A percentile compares a stretch with the other conserved stretches of the same genome.
phyloP scores from a whole-genome alignment of 2,888 invertebrate species.

The Acholoe squamosa region DNA sequence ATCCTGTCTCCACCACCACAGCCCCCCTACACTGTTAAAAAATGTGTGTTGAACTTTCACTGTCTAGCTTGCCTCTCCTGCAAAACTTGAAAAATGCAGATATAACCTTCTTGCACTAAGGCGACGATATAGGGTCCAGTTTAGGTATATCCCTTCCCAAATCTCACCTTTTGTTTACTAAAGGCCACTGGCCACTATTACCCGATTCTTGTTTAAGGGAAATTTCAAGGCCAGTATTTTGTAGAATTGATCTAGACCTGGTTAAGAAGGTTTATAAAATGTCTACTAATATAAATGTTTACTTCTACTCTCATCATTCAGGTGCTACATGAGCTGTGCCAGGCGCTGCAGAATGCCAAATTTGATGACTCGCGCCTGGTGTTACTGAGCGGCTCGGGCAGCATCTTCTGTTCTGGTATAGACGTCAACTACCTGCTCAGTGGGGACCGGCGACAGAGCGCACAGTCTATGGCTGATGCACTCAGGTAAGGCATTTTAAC shows the following conservation, averaged over 20 bases:
- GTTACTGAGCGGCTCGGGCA: conserved; percentile 89
- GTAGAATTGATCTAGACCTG: neutral
- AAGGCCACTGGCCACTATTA: too few relatives aligned
- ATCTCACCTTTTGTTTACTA: too few relatives aligned
- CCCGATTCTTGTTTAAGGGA: too few relatives aligned
- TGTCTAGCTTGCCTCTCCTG: too few relatives aligned
- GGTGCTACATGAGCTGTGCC: conserved; percentile 91
- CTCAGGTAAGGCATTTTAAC: conserved; percentile 92
- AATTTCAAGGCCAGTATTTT: too few relatives aligned
- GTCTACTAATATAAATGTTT: neutral
- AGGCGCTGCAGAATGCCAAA: conserved; percentile 87
- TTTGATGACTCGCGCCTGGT: conserved; percentile 88
- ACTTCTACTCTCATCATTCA: conserved; percentile 69
- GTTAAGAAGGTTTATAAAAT: neutral
- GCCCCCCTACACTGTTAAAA: too few relatives aligned
- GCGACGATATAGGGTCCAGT: too few relatives aligned
- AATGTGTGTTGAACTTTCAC: too few relatives aligned
- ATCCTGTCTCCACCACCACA: too few relatives aligned
- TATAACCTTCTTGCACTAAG: too few relatives aligned
- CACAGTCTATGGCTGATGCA: conserved; percentile 88
- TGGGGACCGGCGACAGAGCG: conserved; percentile 84
- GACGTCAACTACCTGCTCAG: conserved; percentile 87
- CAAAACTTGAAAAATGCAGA: too few relatives aligned
- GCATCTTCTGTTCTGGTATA: conserved; percentile 91
- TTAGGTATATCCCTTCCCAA: too few relatives aligned